Evolutionary conservation across 2,888 invertebrate species (phyloP).

Genomic region (Cistogaster globosa): DNA sequence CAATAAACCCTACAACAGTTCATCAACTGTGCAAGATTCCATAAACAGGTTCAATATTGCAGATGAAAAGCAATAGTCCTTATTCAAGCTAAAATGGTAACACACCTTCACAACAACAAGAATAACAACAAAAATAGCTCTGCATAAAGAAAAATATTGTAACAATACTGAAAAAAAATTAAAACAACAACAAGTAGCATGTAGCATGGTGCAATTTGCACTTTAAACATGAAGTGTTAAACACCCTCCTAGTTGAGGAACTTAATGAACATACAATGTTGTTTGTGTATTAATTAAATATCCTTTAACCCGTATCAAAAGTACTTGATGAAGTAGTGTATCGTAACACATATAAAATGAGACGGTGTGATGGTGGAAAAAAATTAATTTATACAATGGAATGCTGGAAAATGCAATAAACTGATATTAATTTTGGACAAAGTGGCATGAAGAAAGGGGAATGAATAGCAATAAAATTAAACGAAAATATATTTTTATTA

Average conservation of each 20-base stretch:
- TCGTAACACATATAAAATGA: neutral
- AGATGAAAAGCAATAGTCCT: constrained; percentile 27
- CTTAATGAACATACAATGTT: constrained; percentile 47
- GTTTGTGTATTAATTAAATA: constrained; percentile 49
- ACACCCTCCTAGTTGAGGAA: constrained; percentile 35
- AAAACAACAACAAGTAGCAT: constrained; percentile 11
- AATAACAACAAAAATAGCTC: neutral
- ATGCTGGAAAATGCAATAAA: neutral
- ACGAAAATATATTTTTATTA: no score
- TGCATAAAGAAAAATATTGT: neutral
- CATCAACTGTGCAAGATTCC: constrained; percentile 13
- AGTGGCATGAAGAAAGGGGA: no score
- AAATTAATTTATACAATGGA: neutral
- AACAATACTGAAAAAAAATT: neutral
- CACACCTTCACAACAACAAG: neutral
- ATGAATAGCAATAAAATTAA: no score
- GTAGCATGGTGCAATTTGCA: constrained; percentile 34
- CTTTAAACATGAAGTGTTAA: constrained; percentile 25
- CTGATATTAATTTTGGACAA: neutral
- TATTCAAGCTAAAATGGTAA: constrained; percentile 17
- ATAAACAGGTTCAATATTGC: neutral
- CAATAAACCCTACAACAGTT: constrained; percentile 19
- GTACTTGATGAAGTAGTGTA: neutral
- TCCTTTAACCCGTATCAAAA: constrained; percentile 25
- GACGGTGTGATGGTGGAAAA: neutral